phyloP scores from a whole-genome alignment of 2,888 invertebrate species.

The Cyclophora punctaria region DNA sequence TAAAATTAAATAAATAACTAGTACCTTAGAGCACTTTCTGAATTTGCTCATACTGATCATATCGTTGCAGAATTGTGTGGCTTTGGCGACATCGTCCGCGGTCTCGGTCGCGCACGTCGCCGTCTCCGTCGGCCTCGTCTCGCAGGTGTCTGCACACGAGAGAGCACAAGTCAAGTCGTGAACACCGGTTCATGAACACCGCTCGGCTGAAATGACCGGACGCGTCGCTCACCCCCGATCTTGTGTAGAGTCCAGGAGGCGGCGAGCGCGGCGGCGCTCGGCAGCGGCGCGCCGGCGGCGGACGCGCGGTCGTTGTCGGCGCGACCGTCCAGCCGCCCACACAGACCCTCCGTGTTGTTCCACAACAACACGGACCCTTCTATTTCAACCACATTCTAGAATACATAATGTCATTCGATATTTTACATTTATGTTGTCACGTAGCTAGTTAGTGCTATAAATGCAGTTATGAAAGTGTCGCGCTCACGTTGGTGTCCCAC shows the following conservation, averaged over 20 bases:
- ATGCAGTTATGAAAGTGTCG: too few species aligned
- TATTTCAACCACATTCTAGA: constrained; percentile 78
- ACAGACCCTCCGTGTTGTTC: constrained; percentile 88
- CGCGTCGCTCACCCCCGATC: constrained; percentile 53
- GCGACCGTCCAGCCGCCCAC: constrained; percentile 85
- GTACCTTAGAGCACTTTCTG: constrained; percentile 76
- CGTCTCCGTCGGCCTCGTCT: constrained; percentile 63
- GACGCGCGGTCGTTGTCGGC: constrained; percentile 80
- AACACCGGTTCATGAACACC: too few species aligned
- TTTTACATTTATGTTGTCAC: too few species aligned
- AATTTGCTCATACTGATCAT: constrained; percentile 80
- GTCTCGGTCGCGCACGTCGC: constrained; percentile 61
- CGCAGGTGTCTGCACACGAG: constrained; percentile 71
- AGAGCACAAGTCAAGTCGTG: not conserved
- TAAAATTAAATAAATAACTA: not conserved
- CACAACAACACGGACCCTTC: constrained; percentile 81
- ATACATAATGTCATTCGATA: too few species aligned
- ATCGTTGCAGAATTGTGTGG: constrained; percentile 76
- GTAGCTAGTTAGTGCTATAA: too few species aligned
- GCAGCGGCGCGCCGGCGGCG: constrained; percentile 68
- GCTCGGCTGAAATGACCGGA: too few species aligned
- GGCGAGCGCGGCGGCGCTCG: constrained; percentile 66
- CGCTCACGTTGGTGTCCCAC: constrained; percentile 83
- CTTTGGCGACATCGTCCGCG: constrained; percentile 51
- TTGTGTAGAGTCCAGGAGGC: constrained; percentile 76